A percentile compares a stretch with the other conserved stretches of the same genome.
These are phyloP conservation scores for Lycaon pictus DNA, from an alignment of 2,113 vertebrate species.

Conservation along the genomic window DNA sequence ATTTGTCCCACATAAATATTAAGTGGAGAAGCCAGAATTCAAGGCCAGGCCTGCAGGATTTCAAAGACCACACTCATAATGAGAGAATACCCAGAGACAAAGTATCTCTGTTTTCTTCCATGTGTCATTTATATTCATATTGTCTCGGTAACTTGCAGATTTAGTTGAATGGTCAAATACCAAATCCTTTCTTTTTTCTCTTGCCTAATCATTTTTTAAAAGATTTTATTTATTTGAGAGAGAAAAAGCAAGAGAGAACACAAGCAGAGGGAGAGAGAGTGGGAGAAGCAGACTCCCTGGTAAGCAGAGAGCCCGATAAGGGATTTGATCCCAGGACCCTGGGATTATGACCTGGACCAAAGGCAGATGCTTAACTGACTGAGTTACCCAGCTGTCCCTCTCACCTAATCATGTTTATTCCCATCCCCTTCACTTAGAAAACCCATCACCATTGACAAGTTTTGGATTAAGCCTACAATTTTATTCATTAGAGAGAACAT, in stretches of 20 bases:
- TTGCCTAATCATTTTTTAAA: constrained; percentile 29
- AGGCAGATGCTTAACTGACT: neutral
- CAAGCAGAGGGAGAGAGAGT: neutral
- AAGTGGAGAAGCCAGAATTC: neutral
- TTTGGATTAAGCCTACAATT: constrained; percentile 48
- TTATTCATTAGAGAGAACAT: neutral
- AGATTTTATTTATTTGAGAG: neutral
- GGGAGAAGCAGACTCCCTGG: too few species aligned
- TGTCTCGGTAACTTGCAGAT: constrained; percentile 63
- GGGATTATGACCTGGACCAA: neutral
- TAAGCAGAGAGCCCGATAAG: neutral
- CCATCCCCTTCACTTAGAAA: constrained; percentile 63
- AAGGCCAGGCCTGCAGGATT: neutral
- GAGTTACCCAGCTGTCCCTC: neutral
- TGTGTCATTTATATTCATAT: constrained; percentile 68
- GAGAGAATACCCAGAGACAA: constrained; percentile 65
- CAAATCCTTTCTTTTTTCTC: constrained; percentile 47
- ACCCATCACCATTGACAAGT: constrained; percentile 50
- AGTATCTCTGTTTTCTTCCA: constrained; percentile 66
- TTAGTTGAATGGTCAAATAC: constrained; percentile 69
- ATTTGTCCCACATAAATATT: neutral
- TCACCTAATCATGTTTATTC: constrained; percentile 55
- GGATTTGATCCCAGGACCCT: neutral
- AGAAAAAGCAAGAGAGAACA: neutral
- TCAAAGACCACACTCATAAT: neutral